Base-by-base conservation (phyloP, 2,113 vertebrate species). In the Nycticorax nycticorax region DNA sequence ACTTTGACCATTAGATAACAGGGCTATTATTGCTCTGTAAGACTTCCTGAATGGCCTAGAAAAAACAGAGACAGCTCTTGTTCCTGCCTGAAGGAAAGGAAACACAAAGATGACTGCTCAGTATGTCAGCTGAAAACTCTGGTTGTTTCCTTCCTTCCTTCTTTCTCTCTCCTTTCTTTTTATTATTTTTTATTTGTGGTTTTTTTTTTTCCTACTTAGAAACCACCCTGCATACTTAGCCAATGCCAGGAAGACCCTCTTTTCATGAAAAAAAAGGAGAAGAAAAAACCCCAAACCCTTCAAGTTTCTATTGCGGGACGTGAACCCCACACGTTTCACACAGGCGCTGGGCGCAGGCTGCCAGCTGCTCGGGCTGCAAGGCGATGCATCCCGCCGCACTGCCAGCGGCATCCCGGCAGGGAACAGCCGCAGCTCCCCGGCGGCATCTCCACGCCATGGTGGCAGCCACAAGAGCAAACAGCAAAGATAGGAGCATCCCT, bases 11-110 rank as follows among this genome's bases (percentile, higher is more conserved):
- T 93, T 89, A 98, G 98, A 98, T 98, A 98, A 98, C 93, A 91
- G 92, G 75, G 95, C 94, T 97, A 97, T 98, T 98, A 98, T 97
- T 95, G 96, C 96, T 96, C 95, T 96, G 90, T 94, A 98, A 47
- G 66, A 98, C 98, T 98, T 98, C 98, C 98, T 98, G 98, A 98
- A 98, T 96, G 81, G 92, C 94, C 93, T 86, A 90, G 94, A 96
- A 97, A 96, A 97, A 96, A 97, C 68, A 96, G 89, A 98, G 88
- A 94, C 91, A 93, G 96, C 89, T 95, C 96, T 96, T 95, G 97
- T 97, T 95, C 77, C 85, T 85, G 79, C 35, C 82, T 48, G 80
- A 67, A 96, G 90, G 89, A 97, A 97, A 97, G 93, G 91, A 96
- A 97, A 90, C 83, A 93, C 43, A 87, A 94, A 91, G 93, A 85